Evolutionary conservation across 2,888 invertebrate genomes (phyloP).

Genomic region (Euproctis similis): DNA sequence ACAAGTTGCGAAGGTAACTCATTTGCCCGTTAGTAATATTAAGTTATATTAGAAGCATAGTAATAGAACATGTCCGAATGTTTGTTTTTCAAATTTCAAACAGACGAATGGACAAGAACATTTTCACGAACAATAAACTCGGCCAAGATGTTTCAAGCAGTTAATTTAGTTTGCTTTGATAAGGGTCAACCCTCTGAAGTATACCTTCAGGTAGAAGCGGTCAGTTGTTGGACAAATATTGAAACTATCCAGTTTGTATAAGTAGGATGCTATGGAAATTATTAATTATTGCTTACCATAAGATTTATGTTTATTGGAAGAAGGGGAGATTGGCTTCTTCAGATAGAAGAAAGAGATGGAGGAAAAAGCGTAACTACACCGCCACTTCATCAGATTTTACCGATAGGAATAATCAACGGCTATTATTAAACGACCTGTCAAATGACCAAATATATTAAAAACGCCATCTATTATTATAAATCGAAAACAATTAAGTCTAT

Average conservation of each 20-base stretch:
- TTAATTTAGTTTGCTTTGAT: slow-evolving; percentile 73
- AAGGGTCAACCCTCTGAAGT: slow-evolving; percentile 62
- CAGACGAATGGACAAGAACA: slow-evolving; percentile 31
- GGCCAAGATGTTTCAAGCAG: slow-evolving; percentile 71
- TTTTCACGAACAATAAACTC: slow-evolving; percentile 59
- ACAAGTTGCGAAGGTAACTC: too few species aligned
- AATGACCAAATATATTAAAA: too few species aligned
- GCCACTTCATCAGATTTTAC: too few species aligned
- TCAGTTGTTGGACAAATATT: slow-evolving; percentile 54
- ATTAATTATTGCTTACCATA: slow-evolving; percentile 27
- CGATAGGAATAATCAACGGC: too few species aligned
- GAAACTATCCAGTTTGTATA: slow-evolving; percentile 39
- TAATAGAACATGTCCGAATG: slow-evolving; percentile 36
- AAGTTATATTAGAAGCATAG: too few species aligned
- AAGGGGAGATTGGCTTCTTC: too few species aligned
- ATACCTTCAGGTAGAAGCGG: slow-evolving; percentile 58
- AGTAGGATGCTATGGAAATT: slow-evolving; percentile 26
- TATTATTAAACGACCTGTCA: too few species aligned
- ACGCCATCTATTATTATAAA: too few species aligned
- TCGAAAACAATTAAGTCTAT: too few species aligned
- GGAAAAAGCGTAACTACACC: too few species aligned
- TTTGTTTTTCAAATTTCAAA: slow-evolving; percentile 65
- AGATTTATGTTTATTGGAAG: slow-evolving; percentile 7
- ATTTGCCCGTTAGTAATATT: too few species aligned
- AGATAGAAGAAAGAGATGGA: too few species aligned